Base-by-base conservation (phyloP, 2,113 vertebrate genomes). In the Hippocampus barbouri region DNA sequence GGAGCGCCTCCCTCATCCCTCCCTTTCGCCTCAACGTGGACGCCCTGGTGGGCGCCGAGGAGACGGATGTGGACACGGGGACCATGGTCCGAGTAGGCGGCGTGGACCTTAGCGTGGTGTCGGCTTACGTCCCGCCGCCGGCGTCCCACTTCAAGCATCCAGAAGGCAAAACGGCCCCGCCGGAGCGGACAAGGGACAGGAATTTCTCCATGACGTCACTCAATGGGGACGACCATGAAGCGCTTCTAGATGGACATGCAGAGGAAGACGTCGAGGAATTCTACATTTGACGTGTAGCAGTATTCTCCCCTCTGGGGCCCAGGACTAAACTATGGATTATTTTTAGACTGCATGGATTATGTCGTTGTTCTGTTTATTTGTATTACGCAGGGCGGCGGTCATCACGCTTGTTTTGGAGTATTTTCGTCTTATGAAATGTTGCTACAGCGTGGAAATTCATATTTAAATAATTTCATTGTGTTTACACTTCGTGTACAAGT, bases 21-120 rank as follows among this genome's bases (percentile, higher is more conserved):
- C 86, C 89, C 6, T 92, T 90, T 69, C 90, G 87, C 3, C 81
- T 97, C 74, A 94, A 94, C 1, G 78, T 95, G 21, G 94, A 96
- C 1, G 88, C 94, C 18, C 86, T 96, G 76, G 87, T 96, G 3
- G 94, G 92, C 3, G 93, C 93, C 0, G 94, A 94, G 82, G 96
- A 98, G 90, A 98, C 96, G 0, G 93, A 97, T n/a, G 95, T 98
- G 62, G 96, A 98, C 90, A 97, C 96, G 0, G 96, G 96, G 59
- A 84, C 92, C 85, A 92, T 88, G 54, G 89, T 97, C 0, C 91
- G 87, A 14, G 88, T 90, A 16, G 76, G 83, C 80, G 67, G 68
- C 0, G 74, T 94, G 4, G 96, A 98, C 87, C 85, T 97, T 0
- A 94, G 95, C 0, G 94, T 96, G 69, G 93, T 97, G 70, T 98